Conservation (phyloP, 2,888 invertebrate genomes). For the Acronicta psi region DNA sequence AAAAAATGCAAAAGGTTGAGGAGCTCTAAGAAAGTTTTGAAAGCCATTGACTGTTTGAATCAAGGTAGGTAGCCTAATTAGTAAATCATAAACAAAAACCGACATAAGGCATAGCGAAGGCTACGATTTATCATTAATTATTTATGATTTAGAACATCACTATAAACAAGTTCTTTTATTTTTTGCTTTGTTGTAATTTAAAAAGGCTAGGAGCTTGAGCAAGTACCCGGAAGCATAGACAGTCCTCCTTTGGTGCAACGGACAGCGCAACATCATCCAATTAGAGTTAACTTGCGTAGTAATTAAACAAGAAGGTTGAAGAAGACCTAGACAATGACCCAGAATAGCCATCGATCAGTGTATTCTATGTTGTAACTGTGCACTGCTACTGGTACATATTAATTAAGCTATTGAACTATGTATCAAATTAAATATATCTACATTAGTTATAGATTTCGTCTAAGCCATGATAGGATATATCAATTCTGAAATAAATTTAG, state of each 20-base stretch:
- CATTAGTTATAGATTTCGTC: too few relatives aligned
- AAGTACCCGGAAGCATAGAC: slow-evolving; percentile 6
- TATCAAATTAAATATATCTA: not conserved
- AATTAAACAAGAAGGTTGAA: slow-evolving; percentile 44
- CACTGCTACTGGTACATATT: not conserved
- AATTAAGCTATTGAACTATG: not conserved
- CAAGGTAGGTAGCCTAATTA: not conserved
- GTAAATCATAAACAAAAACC: not conserved
- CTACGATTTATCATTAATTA: not conserved
- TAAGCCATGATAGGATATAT: too few relatives aligned
- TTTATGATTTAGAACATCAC: too few relatives aligned
- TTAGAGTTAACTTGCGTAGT: slow-evolving; percentile 52
- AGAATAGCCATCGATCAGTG: slow-evolving; percentile 29
- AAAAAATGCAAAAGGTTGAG: not conserved
- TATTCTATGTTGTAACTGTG: slow-evolving; percentile 10
- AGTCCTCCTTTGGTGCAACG: slow-evolving; percentile 36
- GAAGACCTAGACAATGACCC: slow-evolving; percentile 51
- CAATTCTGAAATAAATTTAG: too few relatives aligned
- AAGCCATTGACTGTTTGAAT: too few relatives aligned
- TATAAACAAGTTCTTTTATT: too few relatives aligned
- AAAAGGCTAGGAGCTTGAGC: too few relatives aligned
- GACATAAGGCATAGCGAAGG: not conserved
- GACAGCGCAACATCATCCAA: slow-evolving; percentile 56
- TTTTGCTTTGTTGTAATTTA: too few relatives aligned
- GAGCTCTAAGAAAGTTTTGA: not conserved